Evolutionary conservation across 2,888 invertebrate species (phyloP), one percentile per base, ranked within the genome.

Genomic region (Eremobia ochroleuca): DNA sequence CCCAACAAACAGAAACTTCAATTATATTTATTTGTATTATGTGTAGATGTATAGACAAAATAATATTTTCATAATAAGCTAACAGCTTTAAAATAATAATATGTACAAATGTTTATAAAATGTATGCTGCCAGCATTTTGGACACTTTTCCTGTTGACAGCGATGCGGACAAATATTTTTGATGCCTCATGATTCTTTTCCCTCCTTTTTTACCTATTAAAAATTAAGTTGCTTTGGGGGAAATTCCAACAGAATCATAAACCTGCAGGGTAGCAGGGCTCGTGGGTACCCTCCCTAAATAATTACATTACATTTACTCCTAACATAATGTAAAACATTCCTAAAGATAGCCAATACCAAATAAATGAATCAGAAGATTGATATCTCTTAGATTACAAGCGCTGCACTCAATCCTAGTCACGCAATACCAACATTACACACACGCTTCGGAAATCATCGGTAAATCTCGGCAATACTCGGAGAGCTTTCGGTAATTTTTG

Each of bases 401-500:
- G 61, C 2, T 76, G 75, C 68, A 83, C 80, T 86, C 66, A 71
- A 73, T 73, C 49, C 55, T n/a, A 70, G 69, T 86, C 85, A 85
- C 87, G 85, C 85, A 70, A 85, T 74, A 77, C 62, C 15, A 72
- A 80, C 87, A 85, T 85, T 85, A 85, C 74, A 75, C 43, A 82
- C 76, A 43, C 40, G 70, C 67, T 83, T 85, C 87, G 85, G 71
- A 59, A n/a, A 49, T 49, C 0, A 21, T 75, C 76, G 81, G 77
- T 34, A 82, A 64, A 62, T 28, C 62, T 81, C 79, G 83, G 70
- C 6, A 70, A 69, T 65, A 52, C 61, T 77, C 83, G 69, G 73
- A 68, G 73, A 61, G n/a, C 15, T n/a, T 46, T 66, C 81, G 65
- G 34, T 11, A 74, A 79, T 81, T 37, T 66, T 81, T 81, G 52